Evolutionary conservation across 64 coral and sea anemone genomes (phyloP), one percentile per base, ranked within the genome.

Genomic region (Acropora yongei): DNA sequence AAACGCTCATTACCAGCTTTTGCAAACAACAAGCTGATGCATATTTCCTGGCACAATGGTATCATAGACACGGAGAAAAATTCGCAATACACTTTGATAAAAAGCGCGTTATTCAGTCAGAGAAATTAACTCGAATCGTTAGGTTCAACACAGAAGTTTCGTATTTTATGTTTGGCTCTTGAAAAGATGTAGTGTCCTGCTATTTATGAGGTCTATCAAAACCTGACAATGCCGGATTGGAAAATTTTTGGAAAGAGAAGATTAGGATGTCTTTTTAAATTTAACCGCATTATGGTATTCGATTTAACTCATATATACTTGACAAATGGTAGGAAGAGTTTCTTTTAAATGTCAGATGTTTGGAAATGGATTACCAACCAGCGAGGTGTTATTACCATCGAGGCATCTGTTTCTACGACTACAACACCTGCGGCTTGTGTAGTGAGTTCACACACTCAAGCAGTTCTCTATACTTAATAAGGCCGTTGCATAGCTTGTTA

Each of bases 11-110:
- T 71, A 63, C 46, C 82, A 85, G 65, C 82, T 85, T 30, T 72
- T 67, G 43, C 63, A 72, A 19, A 72, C 82, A 72, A 71, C 44
- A 71, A 85, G 82, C 49, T 66, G 20, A 8, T 71, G 65, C 82
- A 72, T 85, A 46, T 71, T 72, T 85, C 65, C 61, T 71, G 82
- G 82, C 2, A 3, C 12, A 12, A 8, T 0, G 61, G 82, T 85
- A 19, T 85, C 82, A 17, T 85, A 16, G 80, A 67, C 80, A 0
- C 42, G 82, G 17, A 48, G 65, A 71, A 18, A 49, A 14, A 17
- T 78, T 12, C 68, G 18, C 0, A 71, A 3, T 4, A 20, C 18
- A 78, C 47, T 16, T 78, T 49, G 12, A 18, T 44, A 78, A 78
- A 48, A 71, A 71, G 68, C 14, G 2, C 2, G 19, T 5, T 17